Evolutionary conservation across 1,140 invertebrate species (phyloP), one percentile per base, ranked within the genome.

Genomic region (Cyrtorhinus lividipennis): DNA sequence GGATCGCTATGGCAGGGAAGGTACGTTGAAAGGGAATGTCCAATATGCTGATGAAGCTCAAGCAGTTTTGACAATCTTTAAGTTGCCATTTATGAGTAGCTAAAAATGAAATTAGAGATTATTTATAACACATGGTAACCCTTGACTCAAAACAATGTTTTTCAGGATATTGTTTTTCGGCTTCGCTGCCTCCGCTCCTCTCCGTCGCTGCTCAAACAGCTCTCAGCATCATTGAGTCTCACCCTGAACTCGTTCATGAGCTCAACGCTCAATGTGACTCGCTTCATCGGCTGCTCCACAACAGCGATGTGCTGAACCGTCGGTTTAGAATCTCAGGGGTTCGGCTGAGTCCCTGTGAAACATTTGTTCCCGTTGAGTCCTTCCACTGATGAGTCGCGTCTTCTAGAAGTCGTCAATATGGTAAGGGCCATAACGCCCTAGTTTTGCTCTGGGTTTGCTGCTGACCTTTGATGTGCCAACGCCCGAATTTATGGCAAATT

Each of bases 141-240:
- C n/a, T n/a, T n/a, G n/a, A n/a, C n/a, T n/a, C n/a, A n/a, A n/a
- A n/a, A n/a, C n/a, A n/a, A n/a, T n/a, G n/a, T 38, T 38, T 70
- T 71, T 25, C 69, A 77, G 88, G 88, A 1, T 98, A 98, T 72
- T 98, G 95, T 73, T 99, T 98, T 73, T 98, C 95, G 8, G 95
- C 95, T 12, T 98, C 95, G 0, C 74, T 93, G 45, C 94, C 95
- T 2, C 95, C 95, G 1, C 81, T 97, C 72, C 73, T 97, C 66
- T 87, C 92, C 22, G 81, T 88, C 30, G 89, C 89, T 1, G 92
- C 92, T 13, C 89, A 87, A 59, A 80, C 79, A 15, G 84, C 90
- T 0, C 71, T 96, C 2, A 80, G 87, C 59, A 79, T 87, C 0
- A 81, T 95, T 66, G 82, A 92, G 69, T 72, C 81, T 23, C 77